A percentile compares a stretch with the other conserved stretches of the same genome.
Evolutionary conservation across 2,797 vertebrate species (phyloP).

Genomic region (Falco rusticolus): DNA sequence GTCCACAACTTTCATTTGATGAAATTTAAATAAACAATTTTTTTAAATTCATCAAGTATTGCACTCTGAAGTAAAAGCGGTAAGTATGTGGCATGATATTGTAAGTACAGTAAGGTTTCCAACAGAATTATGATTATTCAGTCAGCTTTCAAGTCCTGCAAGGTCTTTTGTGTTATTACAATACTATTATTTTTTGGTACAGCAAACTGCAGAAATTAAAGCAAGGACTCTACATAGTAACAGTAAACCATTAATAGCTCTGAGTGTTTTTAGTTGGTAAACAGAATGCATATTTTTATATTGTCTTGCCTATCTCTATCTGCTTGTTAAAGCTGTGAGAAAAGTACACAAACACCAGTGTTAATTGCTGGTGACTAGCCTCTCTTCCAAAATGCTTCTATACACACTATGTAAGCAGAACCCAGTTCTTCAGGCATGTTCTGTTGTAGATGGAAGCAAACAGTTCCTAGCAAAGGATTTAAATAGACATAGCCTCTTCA

Average conservation of each 20-base stretch:
- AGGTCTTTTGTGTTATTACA: background rate
- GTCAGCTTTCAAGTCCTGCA: background rate
- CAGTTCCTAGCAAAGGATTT: background rate
- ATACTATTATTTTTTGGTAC: background rate
- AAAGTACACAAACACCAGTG: background rate
- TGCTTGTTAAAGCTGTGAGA: background rate
- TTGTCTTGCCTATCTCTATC: background rate
- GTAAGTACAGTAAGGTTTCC: background rate
- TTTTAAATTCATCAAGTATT: background rate
- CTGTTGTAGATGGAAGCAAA: background rate
- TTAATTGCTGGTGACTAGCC: background rate
- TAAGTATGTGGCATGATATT: background rate
- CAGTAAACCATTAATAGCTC: background rate
- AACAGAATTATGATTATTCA: background rate
- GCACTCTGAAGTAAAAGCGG: background rate
- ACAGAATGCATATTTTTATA: background rate
- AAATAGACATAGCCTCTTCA: background rate
- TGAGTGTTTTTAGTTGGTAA: background rate
- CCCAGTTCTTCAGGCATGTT: background rate
- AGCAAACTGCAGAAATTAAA: background rate
- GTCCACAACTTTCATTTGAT: background rate
- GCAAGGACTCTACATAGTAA: background rate
- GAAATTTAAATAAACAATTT: background rate
- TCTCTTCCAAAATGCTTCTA: background rate
- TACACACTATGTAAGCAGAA: background rate